Percentiles rank a stretch among this genome's conserved stretches.
These are phyloP conservation scores for Scolopax mira DNA, from an alignment of 2,113 vertebrate genomes.

Conservation along the genomic window DNA sequence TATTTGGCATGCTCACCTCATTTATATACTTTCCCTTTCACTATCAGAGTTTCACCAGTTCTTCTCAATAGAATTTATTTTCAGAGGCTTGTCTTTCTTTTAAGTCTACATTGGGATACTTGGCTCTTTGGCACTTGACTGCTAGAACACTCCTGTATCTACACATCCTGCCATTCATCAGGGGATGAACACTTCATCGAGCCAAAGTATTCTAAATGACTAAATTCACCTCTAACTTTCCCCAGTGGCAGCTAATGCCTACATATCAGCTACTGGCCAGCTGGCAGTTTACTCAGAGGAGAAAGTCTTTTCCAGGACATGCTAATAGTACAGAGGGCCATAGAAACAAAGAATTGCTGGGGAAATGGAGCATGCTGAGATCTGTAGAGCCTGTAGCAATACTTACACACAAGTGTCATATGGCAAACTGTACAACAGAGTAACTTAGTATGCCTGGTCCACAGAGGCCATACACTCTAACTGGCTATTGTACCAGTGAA, in stretches of 20 bases:
- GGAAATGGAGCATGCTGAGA: rapidly evolving
- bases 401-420: background rate
- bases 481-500: background rate
- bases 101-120: background rate
- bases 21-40: background rate
- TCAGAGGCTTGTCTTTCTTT: background rate
- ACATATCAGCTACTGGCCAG: background rate
- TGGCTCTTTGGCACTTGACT: background rate
- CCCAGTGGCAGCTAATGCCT: background rate
- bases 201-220: background rate
- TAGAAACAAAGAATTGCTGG: background rate
- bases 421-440: background rate
- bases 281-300: background rate
- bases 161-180: background rate
- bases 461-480: background rate
- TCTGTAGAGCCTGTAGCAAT: background rate
- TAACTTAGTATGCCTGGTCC: background rate
- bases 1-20: background rate
- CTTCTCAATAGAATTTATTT: background rate
- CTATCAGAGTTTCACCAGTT: background rate
- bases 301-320: background rate
- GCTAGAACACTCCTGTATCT: background rate
- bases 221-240: background rate
- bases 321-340: background rate
- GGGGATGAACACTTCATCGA: background rate